Percentiles rank a stretch among this genome's conserved stretches.
phyloP scores from a whole-genome alignment of 1,140 invertebrate genomes.

The Bathynomus jamesi region DNA sequence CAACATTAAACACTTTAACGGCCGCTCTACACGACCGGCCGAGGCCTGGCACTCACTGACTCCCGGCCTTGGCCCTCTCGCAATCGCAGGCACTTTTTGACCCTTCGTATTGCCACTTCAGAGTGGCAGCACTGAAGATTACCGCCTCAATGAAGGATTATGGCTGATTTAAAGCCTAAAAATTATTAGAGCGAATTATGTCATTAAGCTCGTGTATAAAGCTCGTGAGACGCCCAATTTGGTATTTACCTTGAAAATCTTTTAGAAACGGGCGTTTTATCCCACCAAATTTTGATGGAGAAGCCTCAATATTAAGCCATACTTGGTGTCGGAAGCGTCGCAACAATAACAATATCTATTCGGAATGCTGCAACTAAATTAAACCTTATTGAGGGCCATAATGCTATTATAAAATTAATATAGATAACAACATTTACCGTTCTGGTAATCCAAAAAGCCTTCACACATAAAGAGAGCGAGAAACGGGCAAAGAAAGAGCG shows the following conservation, averaged over 20 bases:
- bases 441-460: neutral
- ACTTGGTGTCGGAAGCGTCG: too few species aligned
- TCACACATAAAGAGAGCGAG: neutral
- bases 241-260: neutral
- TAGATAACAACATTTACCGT: constrained; percentile 1
- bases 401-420: neutral
- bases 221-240: neutral
- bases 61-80: neutral
- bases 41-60: neutral
- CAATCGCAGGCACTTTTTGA: neutral
- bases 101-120: neutral
- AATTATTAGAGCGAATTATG: neutral
- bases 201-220: neutral
- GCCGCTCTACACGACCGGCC: constrained; percentile 9
- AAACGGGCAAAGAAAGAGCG: neutral
- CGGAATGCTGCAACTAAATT: neutral
- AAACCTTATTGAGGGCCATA: neutral
- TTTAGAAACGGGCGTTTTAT: too few species aligned
- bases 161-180: neutral
- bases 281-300: too few species aligned
- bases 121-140: neutral
- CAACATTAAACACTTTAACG: constrained; percentile 25
- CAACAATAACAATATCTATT: neutral
- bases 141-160: neutral
- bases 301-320: too few species aligned